Conservation (phyloP, 2,888 invertebrate species). For the Xestobium rufovillosum region DNA sequence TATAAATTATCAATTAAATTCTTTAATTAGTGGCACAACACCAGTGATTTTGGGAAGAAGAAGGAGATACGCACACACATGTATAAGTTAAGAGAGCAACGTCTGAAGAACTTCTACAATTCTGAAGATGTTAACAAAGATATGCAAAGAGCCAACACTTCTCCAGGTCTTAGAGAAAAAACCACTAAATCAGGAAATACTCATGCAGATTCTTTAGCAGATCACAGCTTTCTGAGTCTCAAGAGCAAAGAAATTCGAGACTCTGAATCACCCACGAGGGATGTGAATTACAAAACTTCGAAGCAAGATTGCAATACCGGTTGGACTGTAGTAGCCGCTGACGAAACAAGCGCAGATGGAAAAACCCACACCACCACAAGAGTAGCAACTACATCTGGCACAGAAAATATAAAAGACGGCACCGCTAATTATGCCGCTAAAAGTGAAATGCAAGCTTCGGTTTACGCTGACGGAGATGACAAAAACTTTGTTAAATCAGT, state of each 20-base stretch:
- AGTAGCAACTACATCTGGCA: constrained; percentile 57
- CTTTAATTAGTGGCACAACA: constrained; percentile 70
- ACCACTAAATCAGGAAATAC: constrained; percentile 26
- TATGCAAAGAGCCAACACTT: constrained; percentile 22
- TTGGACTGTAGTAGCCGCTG: constrained; percentile 60
- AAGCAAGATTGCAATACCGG: too few species aligned
- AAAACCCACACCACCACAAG: constrained; percentile 54
- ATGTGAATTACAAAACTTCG: constrained; percentile 45
- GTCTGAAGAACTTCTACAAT: constrained; percentile 66
- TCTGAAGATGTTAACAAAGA: constrained; percentile 27
- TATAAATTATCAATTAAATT: constrained; percentile 19
- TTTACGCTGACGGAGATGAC: constrained; percentile 48
- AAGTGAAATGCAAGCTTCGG: constrained; percentile 53
- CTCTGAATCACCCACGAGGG: constrained; percentile 66
- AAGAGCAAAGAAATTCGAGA: constrained; percentile 74
- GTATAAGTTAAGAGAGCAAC: constrained; percentile 75
- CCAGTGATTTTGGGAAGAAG: constrained; percentile 77
- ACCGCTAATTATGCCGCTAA: constrained; percentile 56
- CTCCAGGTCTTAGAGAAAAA: constrained; percentile 21
- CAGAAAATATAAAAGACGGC: constrained; percentile 58
- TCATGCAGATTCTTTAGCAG: constrained; percentile 64
- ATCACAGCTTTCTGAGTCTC: constrained; percentile 70
- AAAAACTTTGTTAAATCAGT: constrained; percentile 47
- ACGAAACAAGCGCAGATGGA: constrained; percentile 57
- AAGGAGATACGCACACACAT: constrained; percentile 81